A percentile compares a stretch with the other conserved stretches of the same genome.
These are phyloP conservation scores for Pristis pectinata DNA, from an alignment of 2,797 vertebrate genomes.

Conservation along the genomic window DNA sequence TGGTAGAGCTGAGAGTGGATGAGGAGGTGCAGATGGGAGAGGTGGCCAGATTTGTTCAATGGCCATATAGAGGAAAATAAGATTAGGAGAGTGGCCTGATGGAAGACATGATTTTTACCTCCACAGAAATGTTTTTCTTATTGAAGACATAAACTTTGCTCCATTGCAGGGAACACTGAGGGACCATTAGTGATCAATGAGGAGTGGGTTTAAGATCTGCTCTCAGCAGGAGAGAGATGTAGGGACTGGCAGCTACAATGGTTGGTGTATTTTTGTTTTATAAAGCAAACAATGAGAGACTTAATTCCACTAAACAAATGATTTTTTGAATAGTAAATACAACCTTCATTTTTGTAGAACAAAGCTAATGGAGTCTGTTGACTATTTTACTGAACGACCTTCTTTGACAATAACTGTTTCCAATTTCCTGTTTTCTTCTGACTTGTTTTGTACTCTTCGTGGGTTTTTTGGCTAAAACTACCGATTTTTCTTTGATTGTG, in stretches of 20 bases:
- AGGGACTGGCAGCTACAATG: not conserved
- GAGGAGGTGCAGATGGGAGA: not conserved
- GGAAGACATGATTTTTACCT: not conserved
- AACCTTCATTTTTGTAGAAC: not conserved
- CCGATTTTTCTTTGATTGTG: not conserved
- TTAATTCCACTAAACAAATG: not conserved
- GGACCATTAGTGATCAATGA: not conserved
- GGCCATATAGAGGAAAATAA: not conserved
- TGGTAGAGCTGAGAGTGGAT: not conserved
- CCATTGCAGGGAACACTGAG: not conserved
- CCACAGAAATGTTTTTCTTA: not conserved
- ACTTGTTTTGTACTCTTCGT: not conserved
- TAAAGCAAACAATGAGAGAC: not conserved
- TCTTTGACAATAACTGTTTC: not conserved
- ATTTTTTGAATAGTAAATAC: not conserved
- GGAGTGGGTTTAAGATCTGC: not conserved
- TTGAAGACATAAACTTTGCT: not conserved
- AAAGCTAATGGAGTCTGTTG: not conserved
- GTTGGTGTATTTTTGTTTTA: not conserved
- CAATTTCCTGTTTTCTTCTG: not conserved
- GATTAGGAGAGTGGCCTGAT: not conserved
- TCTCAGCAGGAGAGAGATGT: not conserved
- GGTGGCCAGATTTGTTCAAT: not conserved
- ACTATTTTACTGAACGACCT: not conserved
- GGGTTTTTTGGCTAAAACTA: not conserved